Base-by-base conservation (phyloP, 2,888 invertebrate genomes). In the Marasmarcha lunaedactyla region DNA sequence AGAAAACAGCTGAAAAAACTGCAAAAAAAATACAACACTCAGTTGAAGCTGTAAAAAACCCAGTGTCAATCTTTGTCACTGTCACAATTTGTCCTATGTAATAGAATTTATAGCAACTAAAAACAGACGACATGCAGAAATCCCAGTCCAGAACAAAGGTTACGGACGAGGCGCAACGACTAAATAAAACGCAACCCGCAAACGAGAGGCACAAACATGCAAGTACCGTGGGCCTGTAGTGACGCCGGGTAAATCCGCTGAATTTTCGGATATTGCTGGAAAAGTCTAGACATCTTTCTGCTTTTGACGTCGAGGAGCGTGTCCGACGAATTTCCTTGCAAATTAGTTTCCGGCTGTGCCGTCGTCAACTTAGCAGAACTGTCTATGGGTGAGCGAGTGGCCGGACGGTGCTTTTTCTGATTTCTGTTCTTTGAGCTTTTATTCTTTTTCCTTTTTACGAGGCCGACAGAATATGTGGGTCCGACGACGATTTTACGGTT, bases 211-310 rank as follows among this genome's bases (percentile, higher is more conserved):
- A 20, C 20, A 20, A 20, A 20, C 20, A 20, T 20, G 20, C 20
- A 20, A 5, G 71, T 84, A 72, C 83, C 84, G 63, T 78, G 71
- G 52, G 83, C 70, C 57, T 74, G 76, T 35, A 81, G 81, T 43
- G 83, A 81, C 55, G 90, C 88, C 2, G 92, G 93, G 66, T 91
- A 92, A 50, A 92, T 90, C 54, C 90, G 87, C 63, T 91, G 90
- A 48, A 90, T 89, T 79, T 90, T 91, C 49, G 89, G 88, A 64
- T 91, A 91, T 54, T 89, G 88, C 64, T 90, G 89, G 70, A 90
- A 91, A 41, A 90, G 81, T 52, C 86, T 88, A 13, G 90, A 90
- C 68, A 90, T 89, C 63, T 89, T 88, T 39, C 84, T 70, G n/a
- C 71, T 79, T 40, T 78, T 63, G 14, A 65, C 76, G 42, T 84